These are phyloP conservation scores for Dendroctonus ponderosae DNA, from an alignment of 1,140 invertebrate genomes.

Conservation along the genomic window DNA sequence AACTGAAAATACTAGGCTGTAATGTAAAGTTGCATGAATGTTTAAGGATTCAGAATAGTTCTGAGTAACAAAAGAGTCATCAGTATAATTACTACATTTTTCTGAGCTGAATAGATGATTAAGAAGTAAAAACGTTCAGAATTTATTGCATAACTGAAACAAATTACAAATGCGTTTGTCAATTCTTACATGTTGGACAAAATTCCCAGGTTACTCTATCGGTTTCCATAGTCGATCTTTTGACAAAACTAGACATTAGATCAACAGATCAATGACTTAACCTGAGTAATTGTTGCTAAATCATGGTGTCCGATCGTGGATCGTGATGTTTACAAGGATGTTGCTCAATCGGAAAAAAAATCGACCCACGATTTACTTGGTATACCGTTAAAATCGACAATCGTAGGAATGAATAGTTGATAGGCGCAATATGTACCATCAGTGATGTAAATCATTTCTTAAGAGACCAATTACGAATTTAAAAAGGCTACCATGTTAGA, in stretches of 20 bases:
- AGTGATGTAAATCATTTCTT: not conserved
- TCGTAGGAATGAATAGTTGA: conserved; percentile 6
- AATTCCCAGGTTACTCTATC: not conserved
- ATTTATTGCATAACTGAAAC: no score
- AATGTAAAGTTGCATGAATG: no score
- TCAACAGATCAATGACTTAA: conserved; percentile 32
- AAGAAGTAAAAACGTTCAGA: no score
- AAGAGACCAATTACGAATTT: not conserved
- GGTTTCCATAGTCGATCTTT: conserved; percentile 2
- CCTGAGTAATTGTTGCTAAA: conserved; percentile 26
- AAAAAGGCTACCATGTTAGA: no score
- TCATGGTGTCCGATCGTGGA: conserved; percentile 25
- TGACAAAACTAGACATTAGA: conserved; percentile 23
- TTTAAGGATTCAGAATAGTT: no score
- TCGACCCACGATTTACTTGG: conserved; percentile 21
- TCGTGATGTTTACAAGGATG: conserved; percentile 32
- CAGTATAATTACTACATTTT: no score
- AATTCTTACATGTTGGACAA: not conserved
- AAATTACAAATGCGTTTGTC: no score
- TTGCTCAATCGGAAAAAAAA: conserved; percentile 29
- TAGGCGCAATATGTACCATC: not conserved
- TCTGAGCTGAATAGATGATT: no score
- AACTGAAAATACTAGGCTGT: no score
- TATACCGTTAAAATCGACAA: conserved; percentile 21
- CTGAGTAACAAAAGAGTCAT: no score